Conservation (phyloP, 2,113 vertebrate genomes). For the Platysteira castanea region DNA sequence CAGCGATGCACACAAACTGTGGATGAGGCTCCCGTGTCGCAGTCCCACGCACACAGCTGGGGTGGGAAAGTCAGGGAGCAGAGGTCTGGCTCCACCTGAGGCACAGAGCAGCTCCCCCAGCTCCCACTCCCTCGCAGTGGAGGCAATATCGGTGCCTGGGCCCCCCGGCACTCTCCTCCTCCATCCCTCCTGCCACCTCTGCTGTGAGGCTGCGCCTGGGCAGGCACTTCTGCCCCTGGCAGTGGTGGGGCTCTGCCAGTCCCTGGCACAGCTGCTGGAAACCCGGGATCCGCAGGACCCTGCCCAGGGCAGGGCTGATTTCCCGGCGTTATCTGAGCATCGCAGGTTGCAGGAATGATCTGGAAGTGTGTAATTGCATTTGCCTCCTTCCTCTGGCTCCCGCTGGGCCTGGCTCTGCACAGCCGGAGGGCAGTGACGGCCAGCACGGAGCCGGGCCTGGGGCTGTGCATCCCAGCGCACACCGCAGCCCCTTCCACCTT, state of each 20-base stretch:
- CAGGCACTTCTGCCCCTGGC: background rate
- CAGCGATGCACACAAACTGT: background rate
- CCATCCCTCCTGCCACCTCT: background rate
- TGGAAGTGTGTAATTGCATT: background rate
- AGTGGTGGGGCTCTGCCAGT: background rate
- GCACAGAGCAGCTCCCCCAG: background rate
- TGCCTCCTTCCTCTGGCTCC: background rate
- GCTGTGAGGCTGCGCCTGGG: background rate
- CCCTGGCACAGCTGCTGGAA: background rate
- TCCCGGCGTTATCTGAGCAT: background rate
- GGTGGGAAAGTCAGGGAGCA: background rate
- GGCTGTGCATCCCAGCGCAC: background rate
- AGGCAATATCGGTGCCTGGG: fast-evolving
- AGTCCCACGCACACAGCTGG: background rate
- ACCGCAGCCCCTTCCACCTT: background rate
- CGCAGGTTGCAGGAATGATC: background rate
- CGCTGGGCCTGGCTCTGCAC: fast-evolving
- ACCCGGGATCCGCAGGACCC: background rate
- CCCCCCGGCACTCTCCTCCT: background rate
- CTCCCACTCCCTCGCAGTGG: fast-evolving
- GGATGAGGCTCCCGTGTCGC: background rate
- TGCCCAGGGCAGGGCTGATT: background rate
- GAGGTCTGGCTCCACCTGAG: background rate
- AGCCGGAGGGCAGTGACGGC: fast-evolving
- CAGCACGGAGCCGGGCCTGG: background rate